phyloP scores from a whole-genome alignment of 2,888 invertebrate genomes.

The Scaptomyza tumidula region DNA sequence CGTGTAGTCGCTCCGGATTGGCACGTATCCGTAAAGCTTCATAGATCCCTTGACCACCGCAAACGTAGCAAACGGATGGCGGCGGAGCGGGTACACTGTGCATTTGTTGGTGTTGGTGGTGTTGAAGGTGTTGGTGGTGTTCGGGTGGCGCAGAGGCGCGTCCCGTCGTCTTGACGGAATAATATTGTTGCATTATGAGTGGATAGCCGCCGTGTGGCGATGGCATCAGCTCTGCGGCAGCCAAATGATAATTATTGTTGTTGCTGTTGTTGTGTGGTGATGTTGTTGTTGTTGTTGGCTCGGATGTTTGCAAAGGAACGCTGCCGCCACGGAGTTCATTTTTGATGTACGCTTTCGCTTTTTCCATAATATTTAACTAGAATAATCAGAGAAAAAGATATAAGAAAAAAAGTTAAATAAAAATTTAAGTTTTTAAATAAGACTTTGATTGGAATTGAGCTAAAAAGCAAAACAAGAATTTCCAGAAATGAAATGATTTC shows the following conservation, averaged over 20 bases:
- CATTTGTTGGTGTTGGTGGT: neutral
- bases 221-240: conserved; percentile 61
- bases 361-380: conserved; percentile 86
- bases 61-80: conserved; percentile 87
- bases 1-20: conserved; percentile 88
- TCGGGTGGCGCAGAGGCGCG: conserved; percentile 66
- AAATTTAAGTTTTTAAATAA: too few relatives aligned
- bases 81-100: conserved; percentile 60
- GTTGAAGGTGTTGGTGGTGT: conserved; percentile 19
- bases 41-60: conserved; percentile 89
- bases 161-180: conserved; percentile 54
- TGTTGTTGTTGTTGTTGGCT: conserved; percentile 55
- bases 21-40: conserved; percentile 88
- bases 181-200: conserved; percentile 57
- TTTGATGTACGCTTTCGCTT: conserved; percentile 90
- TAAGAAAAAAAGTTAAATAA: too few relatives aligned
- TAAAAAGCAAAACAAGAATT: too few relatives aligned
- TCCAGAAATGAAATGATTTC: too few relatives aligned
- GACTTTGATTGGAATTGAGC: too few relatives aligned
- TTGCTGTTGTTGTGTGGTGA: conserved; percentile 44
- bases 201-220: conserved; percentile 46
- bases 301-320: conserved; percentile 49
- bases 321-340: conserved; percentile 88
- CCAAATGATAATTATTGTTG: conserved; percentile 18
- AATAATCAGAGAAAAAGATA: neutral